Evolutionary conservation across 2,888 invertebrate genomes (phyloP).

Genomic region (Drosophila rubida): DNA sequence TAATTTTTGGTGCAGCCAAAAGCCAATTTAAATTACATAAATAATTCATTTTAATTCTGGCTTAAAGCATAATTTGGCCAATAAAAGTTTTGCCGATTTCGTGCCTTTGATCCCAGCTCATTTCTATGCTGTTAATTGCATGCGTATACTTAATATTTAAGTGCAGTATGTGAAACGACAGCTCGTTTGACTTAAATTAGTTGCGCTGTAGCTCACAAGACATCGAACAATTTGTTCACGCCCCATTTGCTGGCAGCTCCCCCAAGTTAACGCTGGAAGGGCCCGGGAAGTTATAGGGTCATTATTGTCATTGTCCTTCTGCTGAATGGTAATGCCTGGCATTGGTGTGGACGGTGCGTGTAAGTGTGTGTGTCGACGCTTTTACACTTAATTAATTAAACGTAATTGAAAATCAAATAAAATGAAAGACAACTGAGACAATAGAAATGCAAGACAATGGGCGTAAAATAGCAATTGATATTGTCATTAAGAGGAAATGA

Average conservation of each 20-base stretch:
- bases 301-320: conserved; percentile 14
- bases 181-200: conserved; percentile 47
- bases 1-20: conserved; percentile 32
- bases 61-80: conserved; percentile 23
- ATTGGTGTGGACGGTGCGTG: background rate
- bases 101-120: conserved; percentile 23
- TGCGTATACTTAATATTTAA: conserved; percentile 48
- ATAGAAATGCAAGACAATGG: conserved; percentile 70
- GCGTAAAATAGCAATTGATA: conserved; percentile 77
- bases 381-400: conserved; percentile 80
- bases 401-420: conserved; percentile 78
- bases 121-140: conserved; percentile 23
- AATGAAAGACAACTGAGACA: conserved; percentile 65
- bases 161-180: conserved; percentile 8
- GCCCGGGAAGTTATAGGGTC: background rate
- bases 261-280: background rate
- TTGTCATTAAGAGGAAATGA: conserved; percentile 78
- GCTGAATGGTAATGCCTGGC: background rate
- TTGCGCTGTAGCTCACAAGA: conserved; percentile 51
- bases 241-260: conserved; percentile 51
- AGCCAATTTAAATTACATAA: conserved; percentile 44
- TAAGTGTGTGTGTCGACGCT: conserved; percentile 42
- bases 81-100: conserved; percentile 20
- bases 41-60: conserved; percentile 25
- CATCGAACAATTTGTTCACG: conserved; percentile 65